These are phyloP conservation scores for Xyrauchen texanus DNA, from an alignment of 2,113 vertebrate species.

Conservation along the genomic window DNA sequence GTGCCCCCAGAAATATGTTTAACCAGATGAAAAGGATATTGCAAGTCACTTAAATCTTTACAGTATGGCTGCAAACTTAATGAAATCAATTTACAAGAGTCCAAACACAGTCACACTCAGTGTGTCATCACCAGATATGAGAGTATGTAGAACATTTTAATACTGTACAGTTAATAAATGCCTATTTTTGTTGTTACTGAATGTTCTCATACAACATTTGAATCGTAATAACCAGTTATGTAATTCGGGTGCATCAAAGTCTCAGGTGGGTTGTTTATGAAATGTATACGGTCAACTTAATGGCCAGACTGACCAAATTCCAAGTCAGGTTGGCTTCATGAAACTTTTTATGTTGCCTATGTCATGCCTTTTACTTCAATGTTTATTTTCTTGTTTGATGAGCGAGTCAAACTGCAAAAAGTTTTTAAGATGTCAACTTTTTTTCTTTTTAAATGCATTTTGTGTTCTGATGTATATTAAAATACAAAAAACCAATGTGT, in stretches of 20 bases:
- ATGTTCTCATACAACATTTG: neutral
- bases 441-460: slow-evolving; percentile 27
- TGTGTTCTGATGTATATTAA: slow-evolving; percentile 41
- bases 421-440: slow-evolving; percentile 28
- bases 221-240: neutral
- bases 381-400: slow-evolving; percentile 18
- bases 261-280: neutral
- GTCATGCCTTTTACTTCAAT: neutral
- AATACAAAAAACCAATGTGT: neutral
- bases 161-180: neutral
- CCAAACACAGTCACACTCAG: neutral
- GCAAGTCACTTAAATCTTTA: neutral
- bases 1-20: neutral
- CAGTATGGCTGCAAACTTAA: neutral
- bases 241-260: neutral
- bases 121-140: neutral
- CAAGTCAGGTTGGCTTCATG: slow-evolving; percentile 8
- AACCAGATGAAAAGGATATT: neutral
- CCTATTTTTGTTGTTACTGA: neutral
- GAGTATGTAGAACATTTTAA: neutral
- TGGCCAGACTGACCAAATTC: neutral
- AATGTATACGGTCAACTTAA: neutral
- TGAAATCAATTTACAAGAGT: too few species aligned
- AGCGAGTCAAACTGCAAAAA: neutral
- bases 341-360: neutral